These are phyloP conservation scores for Drosophila kepulauana DNA, from an alignment of 1,140 invertebrate genomes.

Conservation along the genomic window DNA sequence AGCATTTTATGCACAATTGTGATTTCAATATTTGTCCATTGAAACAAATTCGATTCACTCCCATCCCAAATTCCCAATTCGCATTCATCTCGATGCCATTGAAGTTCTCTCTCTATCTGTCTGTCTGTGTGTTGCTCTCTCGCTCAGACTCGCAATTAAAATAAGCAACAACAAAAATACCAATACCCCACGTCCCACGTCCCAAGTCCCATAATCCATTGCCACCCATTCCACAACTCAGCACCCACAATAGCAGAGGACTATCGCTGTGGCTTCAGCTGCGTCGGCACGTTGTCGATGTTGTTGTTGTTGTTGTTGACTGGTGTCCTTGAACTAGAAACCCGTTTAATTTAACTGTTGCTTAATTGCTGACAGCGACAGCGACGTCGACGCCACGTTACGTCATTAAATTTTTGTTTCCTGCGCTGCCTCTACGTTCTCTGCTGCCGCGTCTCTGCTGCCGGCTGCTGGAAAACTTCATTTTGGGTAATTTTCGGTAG, in stretches of 20 bases:
- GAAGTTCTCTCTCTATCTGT: not conserved
- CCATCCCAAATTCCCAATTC: not conserved
- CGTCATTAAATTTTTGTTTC: slow-evolving; percentile 68
- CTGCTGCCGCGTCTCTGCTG: slow-evolving; percentile 11
- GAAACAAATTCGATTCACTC: not conserved
- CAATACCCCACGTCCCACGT: slow-evolving; percentile 12
- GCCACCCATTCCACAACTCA: slow-evolving; percentile 2
- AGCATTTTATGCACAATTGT: not conserved
- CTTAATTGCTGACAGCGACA: slow-evolving; percentile 80
- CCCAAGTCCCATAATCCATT: not conserved
- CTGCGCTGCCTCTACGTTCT: slow-evolving; percentile 23
- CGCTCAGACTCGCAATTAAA: slow-evolving; percentile 54
- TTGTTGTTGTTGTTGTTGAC: slow-evolving; percentile 42
- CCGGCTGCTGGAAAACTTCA: slow-evolving; percentile 68
- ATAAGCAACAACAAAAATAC: slow-evolving; percentile 37
- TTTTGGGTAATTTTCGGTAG: slow-evolving; percentile 76
- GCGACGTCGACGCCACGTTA: slow-evolving; percentile 66
- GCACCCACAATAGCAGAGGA: slow-evolving; percentile 33
- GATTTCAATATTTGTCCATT: not conserved
- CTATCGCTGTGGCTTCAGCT: slow-evolving; percentile 30
- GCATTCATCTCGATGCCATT: not conserved
- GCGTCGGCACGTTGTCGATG: slow-evolving; percentile 41
- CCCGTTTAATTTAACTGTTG: slow-evolving; percentile 85
- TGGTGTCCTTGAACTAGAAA: slow-evolving; percentile 84
- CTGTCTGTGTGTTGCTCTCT: not conserved